Percentiles rank a stretch among this genome's conserved stretches.
phyloP scores from a whole-genome alignment of 1,140 invertebrate species.

The Maconellicoccus hirsutus region DNA sequence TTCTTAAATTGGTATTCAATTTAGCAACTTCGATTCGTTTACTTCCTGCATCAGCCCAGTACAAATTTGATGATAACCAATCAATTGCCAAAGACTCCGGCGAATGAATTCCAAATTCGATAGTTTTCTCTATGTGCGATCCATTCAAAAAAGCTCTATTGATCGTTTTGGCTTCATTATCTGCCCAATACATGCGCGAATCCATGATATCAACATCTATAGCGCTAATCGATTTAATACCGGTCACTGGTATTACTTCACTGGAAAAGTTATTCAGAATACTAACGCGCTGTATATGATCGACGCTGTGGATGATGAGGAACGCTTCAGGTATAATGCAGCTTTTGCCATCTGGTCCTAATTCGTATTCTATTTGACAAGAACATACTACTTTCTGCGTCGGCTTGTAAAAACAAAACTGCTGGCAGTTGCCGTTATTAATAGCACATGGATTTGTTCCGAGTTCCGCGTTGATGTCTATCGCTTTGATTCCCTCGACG shows the following conservation, averaged over 20 bases:
- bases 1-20: too few relatives aligned
- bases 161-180: conserved; percentile 59
- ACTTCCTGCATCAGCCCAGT: conserved; percentile 84
- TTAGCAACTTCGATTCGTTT: conserved; percentile 81
- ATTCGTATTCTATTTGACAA: conserved; percentile 65
- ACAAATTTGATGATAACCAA: conserved; percentile 86
- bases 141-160: conserved; percentile 73
- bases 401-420: conserved; percentile 72
- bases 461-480: conserved; percentile 43
- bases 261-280: conserved; percentile 60
- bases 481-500: conserved; percentile 56
- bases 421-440: conserved; percentile 69
- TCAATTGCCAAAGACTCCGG: conserved; percentile 83
- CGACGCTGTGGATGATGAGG: conserved; percentile 68
- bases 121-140: conserved; percentile 61
- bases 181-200: conserved; percentile 73
- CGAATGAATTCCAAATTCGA: conserved; percentile 65
- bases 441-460: conserved; percentile 52
- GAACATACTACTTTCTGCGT: conserved; percentile 56
- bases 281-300: conserved; percentile 72
- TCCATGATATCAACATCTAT: conserved; percentile 66
- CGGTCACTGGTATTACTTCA: conserved; percentile 62
- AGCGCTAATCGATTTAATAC: conserved; percentile 42
- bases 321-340: conserved; percentile 82
- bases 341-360: conserved; percentile 59